Conservation (phyloP, 2,888 invertebrate species). For the Pollenia angustigena region DNA sequence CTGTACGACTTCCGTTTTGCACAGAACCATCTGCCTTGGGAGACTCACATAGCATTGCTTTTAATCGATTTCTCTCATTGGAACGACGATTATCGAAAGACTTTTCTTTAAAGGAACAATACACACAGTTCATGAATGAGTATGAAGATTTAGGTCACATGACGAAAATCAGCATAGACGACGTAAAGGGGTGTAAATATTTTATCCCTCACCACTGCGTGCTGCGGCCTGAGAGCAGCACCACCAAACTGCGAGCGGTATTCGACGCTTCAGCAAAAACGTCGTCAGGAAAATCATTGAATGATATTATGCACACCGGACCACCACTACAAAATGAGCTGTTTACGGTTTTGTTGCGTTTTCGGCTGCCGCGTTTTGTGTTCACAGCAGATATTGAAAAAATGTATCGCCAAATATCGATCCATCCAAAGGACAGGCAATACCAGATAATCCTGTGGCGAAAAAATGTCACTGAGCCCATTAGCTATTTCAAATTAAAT, state of each 20-base stretch:
- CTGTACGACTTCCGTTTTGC: conserved; percentile 16
- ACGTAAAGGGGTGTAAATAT: no score
- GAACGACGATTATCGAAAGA: conserved; percentile 3
- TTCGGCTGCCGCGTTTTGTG: not conserved
- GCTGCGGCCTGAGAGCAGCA: no score
- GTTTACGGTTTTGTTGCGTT: not conserved
- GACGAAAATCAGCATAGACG: no score
- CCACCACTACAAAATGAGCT: conserved; percentile 4
- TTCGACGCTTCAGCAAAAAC: not conserved
- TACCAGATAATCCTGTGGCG: conserved; percentile 14
- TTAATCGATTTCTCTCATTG: conserved; percentile 3
- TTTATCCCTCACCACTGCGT: no score
- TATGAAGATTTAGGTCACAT: no score
- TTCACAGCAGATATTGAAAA: not conserved
- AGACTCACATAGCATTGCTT: conserved; percentile 1
- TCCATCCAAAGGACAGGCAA: no score
- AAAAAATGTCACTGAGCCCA: not conserved
- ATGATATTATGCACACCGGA: not conserved
- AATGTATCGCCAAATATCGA: not conserved
- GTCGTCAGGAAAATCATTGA: not conserved
- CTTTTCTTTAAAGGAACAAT: no score
- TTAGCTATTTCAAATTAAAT: not conserved
- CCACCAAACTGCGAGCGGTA: no score
- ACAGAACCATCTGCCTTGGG: not conserved
- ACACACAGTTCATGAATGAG: no score